Percentiles rank a stretch among this genome's conserved stretches.
Evolutionary conservation across 2,797 vertebrate species (phyloP).

Genomic region (Okamejei kenojei): DNA sequence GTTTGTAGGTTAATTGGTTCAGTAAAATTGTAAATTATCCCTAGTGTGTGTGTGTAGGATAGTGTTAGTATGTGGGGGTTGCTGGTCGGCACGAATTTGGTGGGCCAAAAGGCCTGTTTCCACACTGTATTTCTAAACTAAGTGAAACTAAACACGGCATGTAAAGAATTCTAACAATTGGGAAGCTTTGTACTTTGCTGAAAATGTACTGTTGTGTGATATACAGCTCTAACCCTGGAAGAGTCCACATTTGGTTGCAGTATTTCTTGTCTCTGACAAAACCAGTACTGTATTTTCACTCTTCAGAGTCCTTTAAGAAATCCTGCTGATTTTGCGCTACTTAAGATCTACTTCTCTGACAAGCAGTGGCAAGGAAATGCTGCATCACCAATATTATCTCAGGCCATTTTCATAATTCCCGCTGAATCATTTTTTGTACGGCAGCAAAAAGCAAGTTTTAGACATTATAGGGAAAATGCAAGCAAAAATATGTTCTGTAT

Average conservation of each 20-base stretch:
- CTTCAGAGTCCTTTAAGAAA: conserved; percentile 12
- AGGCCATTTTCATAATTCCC: background rate
- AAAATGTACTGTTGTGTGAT: background rate
- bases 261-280: background rate
- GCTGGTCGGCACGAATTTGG: no score
- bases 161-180: background rate
- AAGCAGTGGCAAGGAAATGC: background rate
- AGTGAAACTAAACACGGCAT: background rate
- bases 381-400: background rate
- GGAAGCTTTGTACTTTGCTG: background rate
- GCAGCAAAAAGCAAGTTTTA: background rate
- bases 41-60: no score
- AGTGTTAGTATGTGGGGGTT: no score
- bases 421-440: background rate
- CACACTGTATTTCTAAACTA: no score
- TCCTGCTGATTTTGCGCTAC: background rate
- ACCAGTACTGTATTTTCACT: background rate
- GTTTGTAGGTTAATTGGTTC: no score
- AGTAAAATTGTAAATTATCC: no score
- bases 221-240: background rate
- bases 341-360: background rate
- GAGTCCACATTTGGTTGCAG: background rate
- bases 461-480: background rate
- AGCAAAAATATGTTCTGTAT: background rate
- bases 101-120: no score